These are phyloP conservation scores for Pipistrellus pipistrellus DNA, from an alignment of 2,797 vertebrate species.

Conservation along the genomic window DNA sequence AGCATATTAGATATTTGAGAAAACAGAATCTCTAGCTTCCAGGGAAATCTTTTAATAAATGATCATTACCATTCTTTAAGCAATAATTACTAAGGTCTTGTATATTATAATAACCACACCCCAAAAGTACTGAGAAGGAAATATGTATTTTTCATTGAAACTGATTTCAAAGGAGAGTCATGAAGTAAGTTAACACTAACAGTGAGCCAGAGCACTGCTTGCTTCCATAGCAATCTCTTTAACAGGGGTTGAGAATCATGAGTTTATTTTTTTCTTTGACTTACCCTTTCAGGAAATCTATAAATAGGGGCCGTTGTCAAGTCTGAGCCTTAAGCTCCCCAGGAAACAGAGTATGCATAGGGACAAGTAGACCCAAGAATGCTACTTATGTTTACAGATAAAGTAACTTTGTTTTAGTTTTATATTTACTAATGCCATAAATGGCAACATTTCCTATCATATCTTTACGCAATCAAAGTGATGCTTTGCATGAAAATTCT, in stretches of 20 bases:
- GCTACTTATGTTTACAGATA: slow-evolving; percentile 16
- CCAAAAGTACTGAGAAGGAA: background rate
- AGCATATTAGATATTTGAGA: background rate
- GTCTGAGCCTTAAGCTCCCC: slow-evolving; percentile 12
- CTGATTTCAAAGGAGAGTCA: background rate
- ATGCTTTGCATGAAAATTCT: background rate
- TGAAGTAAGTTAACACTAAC: background rate
- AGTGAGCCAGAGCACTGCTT: background rate
- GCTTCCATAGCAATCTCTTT: background rate
- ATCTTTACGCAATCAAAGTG: slow-evolving; percentile 29
- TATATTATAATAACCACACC: background rate
- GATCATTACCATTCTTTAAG: background rate
- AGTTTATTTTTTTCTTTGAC: slow-evolving; percentile 25
- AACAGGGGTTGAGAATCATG: background rate
- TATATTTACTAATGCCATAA: background rate
- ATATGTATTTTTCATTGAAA: background rate
- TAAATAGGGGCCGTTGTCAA: slow-evolving; percentile 9
- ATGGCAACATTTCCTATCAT: background rate
- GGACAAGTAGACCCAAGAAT: slow-evolving; percentile 25
- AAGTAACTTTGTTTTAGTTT: slow-evolving; percentile 42
- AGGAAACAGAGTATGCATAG: slow-evolving; percentile 20
- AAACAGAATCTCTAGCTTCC: background rate
- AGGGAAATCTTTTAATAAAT: background rate
- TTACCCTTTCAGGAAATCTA: slow-evolving; percentile 43
- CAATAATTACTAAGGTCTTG: background rate